Base-by-base conservation (phyloP, 2,888 invertebrate species). In the Macropis europaea region DNA sequence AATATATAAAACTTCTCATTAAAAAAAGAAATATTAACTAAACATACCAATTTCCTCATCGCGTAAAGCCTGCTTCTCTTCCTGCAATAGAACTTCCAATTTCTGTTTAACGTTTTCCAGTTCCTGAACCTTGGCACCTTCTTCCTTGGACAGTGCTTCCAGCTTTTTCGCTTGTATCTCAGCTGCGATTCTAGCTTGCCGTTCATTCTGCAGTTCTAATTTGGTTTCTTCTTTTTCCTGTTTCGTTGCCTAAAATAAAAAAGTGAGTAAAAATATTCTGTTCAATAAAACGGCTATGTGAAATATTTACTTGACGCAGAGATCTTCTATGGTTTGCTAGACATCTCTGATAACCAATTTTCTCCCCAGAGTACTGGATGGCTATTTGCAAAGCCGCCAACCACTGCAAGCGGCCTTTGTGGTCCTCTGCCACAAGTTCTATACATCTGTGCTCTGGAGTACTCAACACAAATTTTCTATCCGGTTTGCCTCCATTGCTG, bases 41-140 rank as follows among this genome's bases (percentile, higher is more conserved):
- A n/a, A n/a, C n/a, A n/a, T n/a, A 71, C 93, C 93, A 70, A 96
- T 95, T 92, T 96, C 96, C 89, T 96, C 97, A 79, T 96, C 96
- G 77, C 94, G 91, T 84, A 96, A 95, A 0, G 96, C 96, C 88
- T 96, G 96, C 0, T 95, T 95, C 88, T 96, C 97, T 88, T 96
- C 95, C 76, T 95, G 94, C 11, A 96, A 88, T 2, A 96, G 89
- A 71, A 92, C 91, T 88, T 96, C 95, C 50, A 96, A 88, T 82
- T 94, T 93, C 7, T 91, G 90, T 85, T 94, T 93, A 3, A 95
- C 92, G 77, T 93, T 92, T 87, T 95, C 95, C 67, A 96, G 90
- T 88, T 96, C 95, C 83, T 93, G 93, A 75, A 95, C 91, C 76
- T 94, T 93, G 76, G 93, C 93, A 72, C 94, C 94, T 86, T 96